Base-by-base conservation (phyloP, 2,888 invertebrate genomes). In the Drosophila lutescens region DNA sequence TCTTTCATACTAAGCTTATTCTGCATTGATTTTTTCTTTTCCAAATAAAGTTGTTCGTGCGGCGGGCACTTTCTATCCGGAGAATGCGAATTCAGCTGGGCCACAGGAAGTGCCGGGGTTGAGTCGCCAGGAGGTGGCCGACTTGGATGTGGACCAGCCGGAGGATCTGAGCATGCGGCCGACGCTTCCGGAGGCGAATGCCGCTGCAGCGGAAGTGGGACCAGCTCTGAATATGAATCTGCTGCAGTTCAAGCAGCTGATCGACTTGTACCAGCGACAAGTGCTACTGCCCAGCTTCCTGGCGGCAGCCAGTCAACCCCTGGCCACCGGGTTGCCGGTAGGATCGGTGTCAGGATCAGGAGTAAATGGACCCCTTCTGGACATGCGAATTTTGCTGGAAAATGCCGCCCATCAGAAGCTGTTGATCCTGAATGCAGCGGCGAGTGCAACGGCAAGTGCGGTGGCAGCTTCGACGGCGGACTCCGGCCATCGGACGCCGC, bases 61-160 rank as follows among this genome's bases (percentile, higher is more conserved):
- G 7, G 88, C 91, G 10, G 92, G 92, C 12, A 92, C 92, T 13
- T 92, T 89, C 61, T 92, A 90, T 69, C 92, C 92, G 2, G 89
- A 91, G 72, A 91, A 92, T 44, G 86, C 76, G 4, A 71, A 17
- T n/a, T 38, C 58, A 6, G 46, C 60, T 6, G 30, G 34, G 4
- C 30, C 23, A 1, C 9, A 38, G 3, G 79, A 61, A 12, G 4
- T 7, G 15, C 8, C 32, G 9, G 68, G 26, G 0, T 15, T 2
- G 6, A 17, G 43, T 32, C 8, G 55, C 2, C 50, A 49, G 36
- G 41, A 68, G 8, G 38, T 54, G 0, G 0, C 12, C 0, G 41
- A 32, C 12, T 7, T 17, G 23, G 77, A 60, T 2, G 41, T 40
- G 9, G 87, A 90, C 7, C 74, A 90, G 15, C 78, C 83, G 7